Percentiles rank a stretch among this genome's conserved stretches.
Conservation (phyloP, 2,888 invertebrate species). For the Tholera decimalis region DNA sequence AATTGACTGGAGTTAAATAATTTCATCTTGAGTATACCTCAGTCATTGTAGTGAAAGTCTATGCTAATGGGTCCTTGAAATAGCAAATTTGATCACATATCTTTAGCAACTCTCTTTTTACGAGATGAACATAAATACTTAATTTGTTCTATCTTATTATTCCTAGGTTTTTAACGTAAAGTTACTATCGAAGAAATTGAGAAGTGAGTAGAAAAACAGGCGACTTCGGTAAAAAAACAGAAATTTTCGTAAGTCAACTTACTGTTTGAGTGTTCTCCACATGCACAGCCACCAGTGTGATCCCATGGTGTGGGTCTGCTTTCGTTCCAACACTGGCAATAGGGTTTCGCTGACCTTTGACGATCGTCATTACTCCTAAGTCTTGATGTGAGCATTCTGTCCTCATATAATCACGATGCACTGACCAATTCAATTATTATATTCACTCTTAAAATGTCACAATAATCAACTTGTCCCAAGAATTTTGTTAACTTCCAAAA, state of each 20-base stretch:
- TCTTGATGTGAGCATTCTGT: slow-evolving; percentile 56
- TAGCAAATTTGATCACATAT: not conserved
- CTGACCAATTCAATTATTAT: slow-evolving; percentile 12
- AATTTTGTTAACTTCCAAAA: slow-evolving; percentile 11
- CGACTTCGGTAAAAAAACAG: not conserved
- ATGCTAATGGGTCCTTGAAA: slow-evolving; percentile 18
- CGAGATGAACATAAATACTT: not conserved
- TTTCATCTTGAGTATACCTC: not conserved
- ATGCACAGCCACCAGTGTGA: slow-evolving; percentile 82
- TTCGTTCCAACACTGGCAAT: slow-evolving; percentile 81
- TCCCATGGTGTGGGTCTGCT: slow-evolving; percentile 74
- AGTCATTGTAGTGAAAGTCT: not conserved
- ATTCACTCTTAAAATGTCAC: slow-evolving; percentile 36
- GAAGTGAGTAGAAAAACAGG: not conserved
- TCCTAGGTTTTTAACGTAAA: not conserved
- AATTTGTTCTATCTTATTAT: not conserved
- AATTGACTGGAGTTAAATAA: not conserved
- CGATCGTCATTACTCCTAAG: slow-evolving; percentile 36
- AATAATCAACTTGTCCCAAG: not conserved
- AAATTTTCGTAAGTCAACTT: slow-evolving; percentile 47
- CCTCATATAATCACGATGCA: slow-evolving; percentile 12
- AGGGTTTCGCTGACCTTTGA: slow-evolving; percentile 75
- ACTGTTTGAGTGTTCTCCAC: slow-evolving; percentile 90
- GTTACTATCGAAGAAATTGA: not conserved
- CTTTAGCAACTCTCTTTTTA: not conserved